Conservation (phyloP, 2,113 vertebrate genomes). For the Macaca nemestrina region DNA sequence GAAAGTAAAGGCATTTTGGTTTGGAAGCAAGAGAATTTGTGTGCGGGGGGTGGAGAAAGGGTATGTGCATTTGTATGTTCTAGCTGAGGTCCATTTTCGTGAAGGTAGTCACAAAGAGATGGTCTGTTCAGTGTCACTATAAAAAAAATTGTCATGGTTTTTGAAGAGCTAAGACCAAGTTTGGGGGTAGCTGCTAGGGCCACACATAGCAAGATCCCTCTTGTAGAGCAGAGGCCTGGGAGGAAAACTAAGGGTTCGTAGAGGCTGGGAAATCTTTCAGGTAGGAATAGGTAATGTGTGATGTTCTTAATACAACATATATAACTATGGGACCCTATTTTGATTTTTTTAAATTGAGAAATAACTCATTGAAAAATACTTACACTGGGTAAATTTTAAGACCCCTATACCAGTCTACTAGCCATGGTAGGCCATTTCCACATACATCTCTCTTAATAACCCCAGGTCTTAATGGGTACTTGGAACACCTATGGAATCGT, state of each 20-base stretch:
- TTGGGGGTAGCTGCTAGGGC: background rate
- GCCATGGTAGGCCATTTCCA: background rate
- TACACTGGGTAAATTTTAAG: background rate
- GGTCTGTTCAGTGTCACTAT: background rate
- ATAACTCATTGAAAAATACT: background rate
- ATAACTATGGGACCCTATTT: background rate
- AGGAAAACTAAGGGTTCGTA: background rate
- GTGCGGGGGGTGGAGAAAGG: too few species aligned
- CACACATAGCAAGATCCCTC: background rate
- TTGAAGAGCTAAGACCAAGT: slow-evolving; percentile 7
- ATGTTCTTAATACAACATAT: background rate
- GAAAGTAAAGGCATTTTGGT: slow-evolving; percentile 27
- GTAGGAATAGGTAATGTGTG: background rate
- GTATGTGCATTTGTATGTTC: background rate
- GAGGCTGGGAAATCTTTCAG: background rate
- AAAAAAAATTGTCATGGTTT: background rate
- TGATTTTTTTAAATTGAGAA: background rate
- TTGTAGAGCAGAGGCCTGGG: background rate
- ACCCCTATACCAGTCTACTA: background rate
- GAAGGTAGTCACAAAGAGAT: background rate
- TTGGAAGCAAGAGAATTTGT: slow-evolving; percentile 3
- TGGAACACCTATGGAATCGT: background rate
- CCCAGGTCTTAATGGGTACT: background rate
- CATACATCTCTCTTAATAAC: background rate
- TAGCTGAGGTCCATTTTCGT: background rate